Percentiles rank a stretch among this genome's conserved stretches.
phyloP scores from a whole-genome alignment of 2,888 invertebrate genomes.

The Steinernema scapterisci region DNA sequence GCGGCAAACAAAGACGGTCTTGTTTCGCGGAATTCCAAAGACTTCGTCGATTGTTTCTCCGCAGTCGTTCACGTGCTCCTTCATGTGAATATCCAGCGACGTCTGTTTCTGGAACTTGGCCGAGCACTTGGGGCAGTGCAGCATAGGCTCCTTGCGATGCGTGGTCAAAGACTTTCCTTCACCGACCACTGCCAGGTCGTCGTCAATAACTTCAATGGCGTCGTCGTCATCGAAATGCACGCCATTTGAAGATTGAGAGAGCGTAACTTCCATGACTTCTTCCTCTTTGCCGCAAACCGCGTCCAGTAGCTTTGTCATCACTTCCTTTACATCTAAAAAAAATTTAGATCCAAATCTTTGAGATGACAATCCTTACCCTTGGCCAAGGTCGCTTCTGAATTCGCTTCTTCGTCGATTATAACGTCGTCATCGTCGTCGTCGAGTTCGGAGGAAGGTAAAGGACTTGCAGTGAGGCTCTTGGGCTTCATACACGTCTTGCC shows the following conservation, averaged over 20 bases:
- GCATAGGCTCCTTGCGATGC: not conserved
- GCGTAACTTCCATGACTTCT: not conserved
- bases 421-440: conserved; percentile 15
- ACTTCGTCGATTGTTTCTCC: conserved; percentile 21
- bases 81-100: not conserved
- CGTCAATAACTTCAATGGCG: not conserved
- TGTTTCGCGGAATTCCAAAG: conserved; percentile 12
- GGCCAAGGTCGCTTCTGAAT: not conserved
- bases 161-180: conserved; percentile 11
- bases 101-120: not conserved
- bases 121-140: not conserved
- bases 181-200: conserved; percentile 10
- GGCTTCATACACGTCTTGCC: not conserved
- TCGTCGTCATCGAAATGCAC: not conserved
- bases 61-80: conserved; percentile 17
- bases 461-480: no score
- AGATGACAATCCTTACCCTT: not conserved
- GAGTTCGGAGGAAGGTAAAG: no score
- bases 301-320: not conserved
- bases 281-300: not conserved
- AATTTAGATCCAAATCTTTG: not conserved
- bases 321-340: not conserved
- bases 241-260: not conserved
- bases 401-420: not conserved
- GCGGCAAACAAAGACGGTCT: conserved; percentile 6